phyloP scores from a whole-genome alignment of 2,797 vertebrate species.

The Uromys caudimaculatus region DNA sequence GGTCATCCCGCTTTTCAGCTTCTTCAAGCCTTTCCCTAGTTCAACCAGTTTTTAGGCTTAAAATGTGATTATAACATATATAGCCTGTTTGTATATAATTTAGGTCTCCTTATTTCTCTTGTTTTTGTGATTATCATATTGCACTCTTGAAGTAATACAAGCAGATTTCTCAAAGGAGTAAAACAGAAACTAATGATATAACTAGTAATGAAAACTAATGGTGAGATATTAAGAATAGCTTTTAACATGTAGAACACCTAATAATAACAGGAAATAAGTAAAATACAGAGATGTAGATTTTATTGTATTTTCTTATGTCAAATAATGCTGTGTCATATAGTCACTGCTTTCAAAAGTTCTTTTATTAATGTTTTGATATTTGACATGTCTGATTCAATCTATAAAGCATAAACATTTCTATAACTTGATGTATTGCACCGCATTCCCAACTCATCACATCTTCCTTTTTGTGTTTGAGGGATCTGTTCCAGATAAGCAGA shows the following conservation, averaged over 20 bases:
- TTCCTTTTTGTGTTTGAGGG: background rate
- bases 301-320: background rate
- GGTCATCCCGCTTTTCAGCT: too few species aligned
- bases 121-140: background rate
- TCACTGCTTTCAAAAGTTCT: background rate
- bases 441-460: background rate
- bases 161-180: background rate
- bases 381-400: background rate
- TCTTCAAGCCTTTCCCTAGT: too few species aligned
- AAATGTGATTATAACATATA: background rate
- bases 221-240: background rate
- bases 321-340: background rate
- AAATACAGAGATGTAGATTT: background rate
- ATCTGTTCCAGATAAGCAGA: background rate
- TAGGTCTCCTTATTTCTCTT: background rate
- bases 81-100: background rate
- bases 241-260: background rate
- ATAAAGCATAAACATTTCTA: background rate
- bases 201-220: background rate
- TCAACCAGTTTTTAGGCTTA: background rate
- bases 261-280: background rate
- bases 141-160: background rate
- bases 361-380: background rate
- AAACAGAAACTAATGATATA: background rate
- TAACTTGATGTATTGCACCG: background rate